Evolutionary conservation across 2,888 invertebrate species (phyloP).

Genomic region (Ectropis crepuscularia): DNA sequence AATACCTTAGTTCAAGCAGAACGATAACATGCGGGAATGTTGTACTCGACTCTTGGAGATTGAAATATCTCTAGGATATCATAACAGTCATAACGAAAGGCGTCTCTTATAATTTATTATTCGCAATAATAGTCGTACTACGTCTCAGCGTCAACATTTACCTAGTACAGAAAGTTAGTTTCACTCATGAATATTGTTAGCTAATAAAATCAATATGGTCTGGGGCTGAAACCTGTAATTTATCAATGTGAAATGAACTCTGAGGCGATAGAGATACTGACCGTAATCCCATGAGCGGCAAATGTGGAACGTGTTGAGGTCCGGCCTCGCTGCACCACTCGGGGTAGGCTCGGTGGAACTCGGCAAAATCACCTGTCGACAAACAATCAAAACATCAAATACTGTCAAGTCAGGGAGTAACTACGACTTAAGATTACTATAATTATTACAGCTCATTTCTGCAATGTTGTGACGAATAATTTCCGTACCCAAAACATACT

Average conservation of each 20-base stretch:
- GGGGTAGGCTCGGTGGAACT: constrained; percentile 93
- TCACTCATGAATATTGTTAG: neutral
- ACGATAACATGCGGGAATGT: constrained; percentile 5
- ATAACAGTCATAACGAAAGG: neutral
- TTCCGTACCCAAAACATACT: no score
- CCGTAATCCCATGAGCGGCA: constrained; percentile 85
- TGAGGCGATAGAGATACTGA: constrained; percentile 52
- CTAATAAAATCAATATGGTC: neutral
- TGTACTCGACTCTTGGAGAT: neutral
- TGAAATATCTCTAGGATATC: neutral
- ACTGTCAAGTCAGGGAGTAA: neutral
- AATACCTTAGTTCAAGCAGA: constrained; percentile 21
- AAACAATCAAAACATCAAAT: constrained; percentile 42
- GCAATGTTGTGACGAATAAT: no score
- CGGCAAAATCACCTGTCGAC: constrained; percentile 92
- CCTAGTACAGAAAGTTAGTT: neutral
- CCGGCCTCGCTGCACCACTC: constrained; percentile 95
- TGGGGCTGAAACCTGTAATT: neutral
- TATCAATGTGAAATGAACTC: constrained; percentile 7
- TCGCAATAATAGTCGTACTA: neutral
- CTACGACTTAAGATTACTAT: no score
- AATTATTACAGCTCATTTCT: no score
- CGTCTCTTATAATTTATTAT: neutral
- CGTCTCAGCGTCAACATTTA: neutral
- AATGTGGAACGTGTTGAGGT: constrained; percentile 85